These are phyloP conservation scores for Micropoecilia bifurca DNA, from an alignment of 2,797 vertebrate genomes.

Conservation along the genomic window DNA sequence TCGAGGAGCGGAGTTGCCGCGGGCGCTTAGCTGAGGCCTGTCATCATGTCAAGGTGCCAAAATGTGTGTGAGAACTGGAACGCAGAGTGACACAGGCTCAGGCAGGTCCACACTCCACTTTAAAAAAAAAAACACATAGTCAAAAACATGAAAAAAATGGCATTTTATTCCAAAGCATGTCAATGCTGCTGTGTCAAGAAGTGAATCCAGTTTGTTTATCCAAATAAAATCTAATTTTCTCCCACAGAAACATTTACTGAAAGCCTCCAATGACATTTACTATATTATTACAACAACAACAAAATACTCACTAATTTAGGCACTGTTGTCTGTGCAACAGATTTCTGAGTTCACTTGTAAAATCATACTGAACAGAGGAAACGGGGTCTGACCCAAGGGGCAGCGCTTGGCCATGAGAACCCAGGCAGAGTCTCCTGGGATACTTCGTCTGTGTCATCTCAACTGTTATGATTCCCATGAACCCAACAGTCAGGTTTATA, in stretches of 20 bases:
- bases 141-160: slow-evolving; percentile 13
- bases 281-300: not conserved
- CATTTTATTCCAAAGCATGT: slow-evolving; percentile 46
- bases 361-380: slow-evolving; percentile 68
- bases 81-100: slow-evolving; percentile 39
- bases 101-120: slow-evolving; percentile 29
- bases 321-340: slow-evolving; percentile 46
- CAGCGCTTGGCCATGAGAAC: slow-evolving; percentile 77
- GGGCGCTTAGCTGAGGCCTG: slow-evolving; percentile 17
- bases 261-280: not conserved
- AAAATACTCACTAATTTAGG: slow-evolving; percentile 13
- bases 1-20: slow-evolving; percentile 26
- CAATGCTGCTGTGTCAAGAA: not conserved
- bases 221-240: not conserved
- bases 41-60: slow-evolving; percentile 31
- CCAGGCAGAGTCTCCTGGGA: slow-evolving; percentile 70
- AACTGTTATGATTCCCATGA: slow-evolving; percentile 79
- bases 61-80: slow-evolving; percentile 42
- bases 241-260: not conserved
- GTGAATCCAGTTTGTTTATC: not conserved
- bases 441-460: slow-evolving; percentile 59
- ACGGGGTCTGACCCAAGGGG: slow-evolving; percentile 68
- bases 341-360: slow-evolving; percentile 63
- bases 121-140: slow-evolving; percentile 20
- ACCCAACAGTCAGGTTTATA: slow-evolving; percentile 50